These are phyloP conservation scores for Vanacampus margaritifer DNA, from an alignment of 2,113 vertebrate genomes.

Conservation along the genomic window DNA sequence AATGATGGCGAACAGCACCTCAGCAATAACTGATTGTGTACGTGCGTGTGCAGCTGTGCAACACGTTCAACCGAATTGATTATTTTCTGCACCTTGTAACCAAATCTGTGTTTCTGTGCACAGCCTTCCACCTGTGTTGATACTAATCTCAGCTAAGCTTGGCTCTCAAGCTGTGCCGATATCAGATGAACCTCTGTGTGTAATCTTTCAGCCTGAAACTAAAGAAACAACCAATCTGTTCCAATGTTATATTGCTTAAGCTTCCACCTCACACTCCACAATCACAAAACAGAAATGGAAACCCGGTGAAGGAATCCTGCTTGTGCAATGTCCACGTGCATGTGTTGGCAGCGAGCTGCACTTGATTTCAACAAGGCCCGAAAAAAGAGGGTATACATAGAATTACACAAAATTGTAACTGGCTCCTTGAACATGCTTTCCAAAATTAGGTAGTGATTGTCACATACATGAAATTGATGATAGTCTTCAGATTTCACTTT, in stretches of 20 bases:
- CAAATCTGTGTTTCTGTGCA: constrained; percentile 14
- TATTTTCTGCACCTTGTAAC: constrained; percentile 11
- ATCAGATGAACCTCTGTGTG: constrained; percentile 32
- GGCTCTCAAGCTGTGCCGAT: constrained; percentile 11
- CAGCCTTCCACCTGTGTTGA: constrained; percentile 21
- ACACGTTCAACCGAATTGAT: constrained; percentile 13
- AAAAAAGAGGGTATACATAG: no score
- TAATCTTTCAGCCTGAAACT: constrained; percentile 13
- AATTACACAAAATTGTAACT: no score
- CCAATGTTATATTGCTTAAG: constrained; percentile 4
- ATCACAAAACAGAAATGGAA: constrained; percentile 20
- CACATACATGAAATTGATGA: no score
- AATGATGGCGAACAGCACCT: constrained; percentile 26
- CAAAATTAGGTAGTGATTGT: no score
- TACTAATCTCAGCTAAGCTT: constrained; percentile 24
- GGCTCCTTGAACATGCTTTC: no score
- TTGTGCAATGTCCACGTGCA: neutral
- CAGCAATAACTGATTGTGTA: constrained; percentile 11
- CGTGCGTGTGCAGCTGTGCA: neutral
- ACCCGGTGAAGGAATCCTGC: constrained; percentile 37
- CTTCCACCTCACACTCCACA: neutral
- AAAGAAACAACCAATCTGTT: constrained; percentile 6
- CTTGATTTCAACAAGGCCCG: no score
- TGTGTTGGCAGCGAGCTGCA: no score
- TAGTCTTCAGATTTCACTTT: no score